Evolutionary conservation across 2,113 vertebrate species (phyloP), one percentile per base, ranked within the genome.

Genomic region (Crotophaga sulcirostris): DNA sequence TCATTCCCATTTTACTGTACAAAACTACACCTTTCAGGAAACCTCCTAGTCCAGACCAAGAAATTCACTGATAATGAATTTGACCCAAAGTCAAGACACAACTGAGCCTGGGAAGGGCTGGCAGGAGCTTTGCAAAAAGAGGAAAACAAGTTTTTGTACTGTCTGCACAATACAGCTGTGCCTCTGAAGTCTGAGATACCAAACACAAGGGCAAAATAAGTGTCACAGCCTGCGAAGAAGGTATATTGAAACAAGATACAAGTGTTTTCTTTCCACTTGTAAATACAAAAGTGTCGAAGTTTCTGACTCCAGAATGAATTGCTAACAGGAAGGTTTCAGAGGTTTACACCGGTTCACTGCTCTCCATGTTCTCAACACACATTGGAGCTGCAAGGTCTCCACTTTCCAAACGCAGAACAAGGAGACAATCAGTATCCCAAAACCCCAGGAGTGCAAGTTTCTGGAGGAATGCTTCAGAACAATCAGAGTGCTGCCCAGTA

Each of bases 351-450:
- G 29, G 10, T 40, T 92, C n/a, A 23, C 59, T 64, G 29, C 51
- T 73, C 49, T 72, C 31, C 0, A 0, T 38, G 72, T 42, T 67
- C 38, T 60, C 47, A 60, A 24, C 0, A 0, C 47, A 74, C 13
- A 1, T 1, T 13, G 42, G 28, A 84, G 64, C 33, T 4, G 0
- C 36, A 62, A 42, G 33, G 33, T 77, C n/a, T 40, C 19, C 6
- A 12, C 26, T 45, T 26, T 79, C 31, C 58, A 72, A 54, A 84
- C 26, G 78, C 0, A 5, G 45, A 80, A 68, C 23, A 45, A 64
- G 54, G 34, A 81, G 55, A 58, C 4, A 68, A 31, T 31, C 9
- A 49, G 19, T 58, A 51, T 52, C 80, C 49, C 33, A 74, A 81
- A 69, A 51, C 52, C 9, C 26, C 1, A 56, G 52, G 19, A 34